Evolutionary conservation across 2,888 invertebrate species (phyloP).

Genomic region (Aporophyla lueneburgensis): DNA sequence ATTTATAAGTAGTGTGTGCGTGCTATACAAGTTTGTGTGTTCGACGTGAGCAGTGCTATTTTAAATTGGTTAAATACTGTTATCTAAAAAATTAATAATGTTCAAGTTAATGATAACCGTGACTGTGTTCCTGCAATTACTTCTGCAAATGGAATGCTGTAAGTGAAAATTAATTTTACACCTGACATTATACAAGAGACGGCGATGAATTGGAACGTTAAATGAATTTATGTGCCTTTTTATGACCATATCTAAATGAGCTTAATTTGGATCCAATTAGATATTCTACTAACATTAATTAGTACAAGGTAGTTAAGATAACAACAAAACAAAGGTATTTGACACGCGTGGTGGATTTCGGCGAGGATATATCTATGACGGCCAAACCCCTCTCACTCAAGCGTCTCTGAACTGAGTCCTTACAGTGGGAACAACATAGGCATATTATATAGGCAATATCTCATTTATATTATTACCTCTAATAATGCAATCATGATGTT

Average conservation of each 20-base stretch:
- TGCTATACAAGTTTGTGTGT: conserved; percentile 20
- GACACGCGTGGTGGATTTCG: neutral
- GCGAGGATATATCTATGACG: neutral
- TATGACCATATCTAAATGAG: conserved; percentile 48
- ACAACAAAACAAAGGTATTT: conserved; percentile 15
- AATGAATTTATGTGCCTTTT: conserved; percentile 48
- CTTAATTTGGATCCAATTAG: conserved; percentile 53
- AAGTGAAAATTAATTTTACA: conserved; percentile 68
- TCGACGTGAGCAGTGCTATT: conserved; percentile 42
- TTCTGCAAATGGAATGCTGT: conserved; percentile 69
- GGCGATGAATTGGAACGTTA: conserved; percentile 55
- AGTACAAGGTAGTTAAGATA: conserved; percentile 20
- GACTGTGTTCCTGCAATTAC: conserved; percentile 65
- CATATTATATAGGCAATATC: neutral
- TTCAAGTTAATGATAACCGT: conserved; percentile 61
- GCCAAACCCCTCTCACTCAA: no score
- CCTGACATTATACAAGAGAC: conserved; percentile 47
- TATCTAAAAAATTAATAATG: conserved; percentile 65
- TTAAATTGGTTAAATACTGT: conserved; percentile 47
- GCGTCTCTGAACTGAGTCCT: neutral
- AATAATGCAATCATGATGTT: neutral
- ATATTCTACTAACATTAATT: conserved; percentile 38
- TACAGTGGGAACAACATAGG: neutral
- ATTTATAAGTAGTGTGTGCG: conserved; percentile 28
- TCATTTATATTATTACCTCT: no score